phyloP scores from a whole-genome alignment of 2,888 invertebrate genomes.

The Polymixis flavicincta region DNA sequence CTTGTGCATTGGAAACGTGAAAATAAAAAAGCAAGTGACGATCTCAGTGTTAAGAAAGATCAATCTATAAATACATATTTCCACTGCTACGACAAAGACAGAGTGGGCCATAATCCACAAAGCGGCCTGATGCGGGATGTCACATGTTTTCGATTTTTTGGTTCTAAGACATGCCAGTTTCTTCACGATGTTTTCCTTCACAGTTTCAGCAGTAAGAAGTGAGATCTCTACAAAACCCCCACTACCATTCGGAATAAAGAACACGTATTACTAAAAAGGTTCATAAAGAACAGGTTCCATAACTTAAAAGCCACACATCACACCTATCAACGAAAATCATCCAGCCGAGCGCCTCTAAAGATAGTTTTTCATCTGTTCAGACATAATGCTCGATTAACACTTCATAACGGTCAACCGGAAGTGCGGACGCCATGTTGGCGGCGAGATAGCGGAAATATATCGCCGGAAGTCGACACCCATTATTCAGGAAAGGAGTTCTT shows the following conservation, averaged over 20 bases:
- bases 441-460: conserved; percentile 90
- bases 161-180: neutral
- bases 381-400: conserved; percentile 90
- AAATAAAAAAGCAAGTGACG: neutral
- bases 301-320: conserved; percentile 39
- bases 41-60: neutral
- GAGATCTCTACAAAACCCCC: neutral
- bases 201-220: no score
- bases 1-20: neutral
- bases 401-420: conserved; percentile 89
- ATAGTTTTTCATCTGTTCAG: conserved; percentile 87
- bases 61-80: neutral
- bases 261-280: neutral
- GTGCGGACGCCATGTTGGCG: conserved; percentile 86
- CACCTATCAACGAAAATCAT: conserved; percentile 75
- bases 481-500: conserved; percentile 88
- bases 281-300: neutral
- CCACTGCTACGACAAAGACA: neutral
- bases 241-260: neutral
- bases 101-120: neutral
- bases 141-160: neutral
- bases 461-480: conserved; percentile 87
- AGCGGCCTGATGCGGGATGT: neutral
- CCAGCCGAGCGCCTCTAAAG: conserved; percentile 70
- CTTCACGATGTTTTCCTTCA: no score